Evolutionary conservation across 2,888 invertebrate genomes (phyloP), one percentile per base, ranked within the genome.

Genomic region (Patella pellucida): DNA sequence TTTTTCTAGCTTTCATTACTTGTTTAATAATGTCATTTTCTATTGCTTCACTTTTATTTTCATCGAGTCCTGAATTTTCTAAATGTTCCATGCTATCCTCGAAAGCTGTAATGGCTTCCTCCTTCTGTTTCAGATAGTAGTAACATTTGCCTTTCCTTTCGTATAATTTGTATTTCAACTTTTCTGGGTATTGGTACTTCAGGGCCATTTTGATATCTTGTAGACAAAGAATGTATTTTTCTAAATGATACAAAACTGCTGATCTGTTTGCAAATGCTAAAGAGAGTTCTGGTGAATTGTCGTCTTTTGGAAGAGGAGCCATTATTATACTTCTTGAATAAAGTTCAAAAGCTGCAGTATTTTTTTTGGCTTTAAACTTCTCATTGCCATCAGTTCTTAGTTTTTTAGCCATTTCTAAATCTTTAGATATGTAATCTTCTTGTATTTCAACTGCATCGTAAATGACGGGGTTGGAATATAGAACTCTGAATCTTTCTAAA

Each of bases 141-240:
- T 92, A 92, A 89, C 95, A 95, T 83, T 94, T 93, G 0, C 93
- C 94, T 82, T 93, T 92, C 41, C 95, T 92, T 23, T 94, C 89
- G 73, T 93, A 91, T 74, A 96, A 90, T 91, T 95, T 96, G 84
- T 94, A 93, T 52, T 91, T 91, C 72, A 93, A 91, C 76, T 93
- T 93, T 62, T 90, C 86, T 0, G 95, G 94, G 87, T 95, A 95
- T 14, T 93, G 93, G 81, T 92, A 91, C 56, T 92, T 82, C 68
- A 89, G 82, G 12, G 88, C 88, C 19, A 84, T 74, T 19, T 85
- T 82, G 52, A 89, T 88, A 75, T 90, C 90, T 12, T 77, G 76
- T 51, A 89, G 76, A 76, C 89, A 88, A 16, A 84, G 78, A 11
- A 81, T 74, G 76, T 89, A 89, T 50, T 85, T 78, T 56, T 87